These are phyloP conservation scores for Caenorhabditis sulstoni DNA, from an alignment of 2,888 invertebrate species.

Conservation along the genomic window DNA sequence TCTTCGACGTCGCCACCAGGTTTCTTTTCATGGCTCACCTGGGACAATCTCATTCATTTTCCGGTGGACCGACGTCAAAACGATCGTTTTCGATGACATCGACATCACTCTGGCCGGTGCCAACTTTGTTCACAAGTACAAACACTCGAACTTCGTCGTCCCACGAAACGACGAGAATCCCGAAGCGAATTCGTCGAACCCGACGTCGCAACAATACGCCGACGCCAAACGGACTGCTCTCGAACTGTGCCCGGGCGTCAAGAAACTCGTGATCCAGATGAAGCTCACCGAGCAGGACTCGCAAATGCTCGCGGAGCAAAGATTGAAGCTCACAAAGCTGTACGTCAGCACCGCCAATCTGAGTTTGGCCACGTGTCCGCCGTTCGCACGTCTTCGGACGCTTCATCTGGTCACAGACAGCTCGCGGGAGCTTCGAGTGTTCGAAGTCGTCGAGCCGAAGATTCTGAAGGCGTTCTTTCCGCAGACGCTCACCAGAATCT, in stretches of 20 bases:
- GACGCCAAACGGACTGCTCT: constrained; percentile 23
- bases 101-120: constrained; percentile 37
- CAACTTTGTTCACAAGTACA: constrained; percentile 33
- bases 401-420: constrained; percentile 41
- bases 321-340: constrained; percentile 32
- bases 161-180: neutral
- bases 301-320: constrained; percentile 25
- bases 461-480: constrained; percentile 36
- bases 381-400: constrained; percentile 36
- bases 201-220: neutral
- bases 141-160: neutral
- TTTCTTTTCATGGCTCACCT: neutral
- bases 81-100: constrained; percentile 11
- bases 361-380: constrained; percentile 32
- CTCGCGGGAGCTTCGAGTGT: constrained; percentile 24
- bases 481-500: constrained; percentile 41
- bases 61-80: neutral
- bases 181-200: no score
- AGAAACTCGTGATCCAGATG: constrained; percentile 43
- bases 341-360: constrained; percentile 54
- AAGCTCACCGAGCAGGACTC: constrained; percentile 23
- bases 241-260: constrained; percentile 35
- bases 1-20: no score
- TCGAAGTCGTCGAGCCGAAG: constrained; percentile 30
- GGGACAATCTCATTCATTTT: no score